Evolutionary conservation across 2,113 vertebrate species (phyloP), one percentile per base, ranked within the genome.

Genomic region (Cinclus mexicanus): DNA sequence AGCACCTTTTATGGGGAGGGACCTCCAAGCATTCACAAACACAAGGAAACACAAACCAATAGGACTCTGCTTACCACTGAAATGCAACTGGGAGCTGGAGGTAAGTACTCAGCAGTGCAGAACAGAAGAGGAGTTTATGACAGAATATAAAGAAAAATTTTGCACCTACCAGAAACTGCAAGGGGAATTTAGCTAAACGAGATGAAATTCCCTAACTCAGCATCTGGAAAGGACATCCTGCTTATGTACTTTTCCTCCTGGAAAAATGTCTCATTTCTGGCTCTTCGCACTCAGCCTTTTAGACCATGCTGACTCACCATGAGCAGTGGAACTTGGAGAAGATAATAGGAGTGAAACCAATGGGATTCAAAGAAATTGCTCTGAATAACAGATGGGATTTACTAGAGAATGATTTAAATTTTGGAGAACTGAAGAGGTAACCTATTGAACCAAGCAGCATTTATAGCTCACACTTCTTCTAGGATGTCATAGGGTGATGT

Each of bases 261-360:
- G 83, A 97, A 93, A 96, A 94, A 78, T 50, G 77, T 93, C 80
- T 96, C 21, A 35, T 92, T 96, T 94, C 90, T 96, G 88, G 35
- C 83, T 95, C 85, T 90, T 94, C 0, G 0, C 47, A 57, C 68
- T 90, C 92, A 90, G 60, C 14, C 83, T 88, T 96, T 93, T 53
- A 92, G 76, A 85, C 84, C 82, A 29, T 63, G 63, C 59, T 95
- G 94, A 94, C 84, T 96, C 93, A 95, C 90, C 64, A 39, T 10
- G 59, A 93, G 78, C 89, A 87, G 46, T 83, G 85, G 78, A 97
- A 95, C 71, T 41, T 61, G n/a, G 67, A 95, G 82, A 83, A 91
- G 83, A 69, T 80, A 88, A 88, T 53, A 88, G 10, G 16, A 42
- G 37, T 77, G 79, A 93, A 95, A 93, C 39, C 39, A 3, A 80